Evolutionary conservation across 1,140 invertebrate genomes (phyloP).

Genomic region (Pogonomyrmex californicus): DNA sequence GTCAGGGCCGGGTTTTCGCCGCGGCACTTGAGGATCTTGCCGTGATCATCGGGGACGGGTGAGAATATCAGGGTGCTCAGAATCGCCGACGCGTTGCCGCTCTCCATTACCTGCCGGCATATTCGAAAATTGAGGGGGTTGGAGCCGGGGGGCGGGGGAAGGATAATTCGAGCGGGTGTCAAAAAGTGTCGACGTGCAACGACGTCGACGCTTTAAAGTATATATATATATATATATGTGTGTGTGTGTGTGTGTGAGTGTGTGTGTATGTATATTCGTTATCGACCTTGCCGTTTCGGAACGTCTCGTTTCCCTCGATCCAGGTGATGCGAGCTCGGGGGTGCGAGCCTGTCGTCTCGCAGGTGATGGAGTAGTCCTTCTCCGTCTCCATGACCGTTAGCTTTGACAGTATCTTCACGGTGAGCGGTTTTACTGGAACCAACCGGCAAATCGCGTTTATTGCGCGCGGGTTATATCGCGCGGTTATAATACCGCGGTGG

Average conservation of each 20-base stretch:
- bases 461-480: background rate
- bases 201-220: constrained; percentile 16
- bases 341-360: constrained; percentile 93
- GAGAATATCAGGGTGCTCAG: constrained; percentile 93
- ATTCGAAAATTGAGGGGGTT: background rate
- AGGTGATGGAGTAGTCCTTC: constrained; percentile 91
- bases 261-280: background rate
- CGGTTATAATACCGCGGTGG: background rate
- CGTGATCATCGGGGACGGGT: constrained; percentile 94
- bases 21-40: constrained; percentile 93
- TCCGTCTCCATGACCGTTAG: constrained; percentile 92
- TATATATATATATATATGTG: too few relatives aligned
- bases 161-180: background rate
- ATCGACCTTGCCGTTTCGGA: constrained; percentile 91
- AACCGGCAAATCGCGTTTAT: constrained; percentile 25
- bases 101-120: constrained; percentile 88
- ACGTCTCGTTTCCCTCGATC: constrained; percentile 92
- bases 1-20: constrained; percentile 93
- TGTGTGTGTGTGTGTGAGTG: too few relatives aligned
- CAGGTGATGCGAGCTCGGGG: constrained; percentile 94
- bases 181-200: background rate
- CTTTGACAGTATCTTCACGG: constrained; percentile 91
- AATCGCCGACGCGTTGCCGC: constrained; percentile 90
- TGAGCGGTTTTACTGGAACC: constrained; percentile 91
- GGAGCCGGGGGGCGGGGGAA: too few relatives aligned